Evolutionary conservation across 2,888 invertebrate species (phyloP), one percentile per base, ranked within the genome.

Genomic region (Torymus tubicola): DNA sequence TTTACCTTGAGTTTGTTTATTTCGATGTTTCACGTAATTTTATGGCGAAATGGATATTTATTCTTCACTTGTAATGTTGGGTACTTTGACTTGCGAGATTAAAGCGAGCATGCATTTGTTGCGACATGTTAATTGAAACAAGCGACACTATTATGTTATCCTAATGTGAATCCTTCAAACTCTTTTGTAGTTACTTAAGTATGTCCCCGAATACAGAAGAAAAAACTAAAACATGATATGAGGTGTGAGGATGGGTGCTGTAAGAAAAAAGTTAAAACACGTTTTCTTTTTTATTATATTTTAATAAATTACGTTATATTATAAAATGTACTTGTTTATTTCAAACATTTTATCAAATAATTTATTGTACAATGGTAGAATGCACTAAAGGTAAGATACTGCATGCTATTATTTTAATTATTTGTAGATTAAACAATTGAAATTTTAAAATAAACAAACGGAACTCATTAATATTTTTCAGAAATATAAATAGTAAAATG

Each of bases 211-310:
- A 21, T 74, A 70, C 74, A 57, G 16, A 70, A 21, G 18, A 52
- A 57, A 14, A 8, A 31, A 65, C 53, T 53, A 57, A 61, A 69
- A 61, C 63, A 65, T 52, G 55, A 68, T 67, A 57, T 55, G 55
- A 73, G 76, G 79, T 82, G 63, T 65, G 58, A 76, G 82, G 73
- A 82, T 77, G 52, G 81, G 81, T 81, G 79, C 79, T 80, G 72
- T 76, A 76, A 63, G 53, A 72, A 75, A 72, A 76, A 81, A 58
- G 14, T 64, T 73, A 13, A 78, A 70, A 53, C 8, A 61, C 67
- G 63, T 68, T 68, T 57, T 55, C 53, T 71, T 75, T 72, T 65
- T 68, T 67, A 75, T 76, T 72, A 50, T 79, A 81, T 79, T 78
- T 78, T 68, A 81, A 81, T 79, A 79, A 79, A 79, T 65, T 63